These are phyloP conservation scores for Melanotaenia trifasciata DNA, from an alignment of 2,797 vertebrate genomes.

Conservation along the genomic window DNA sequence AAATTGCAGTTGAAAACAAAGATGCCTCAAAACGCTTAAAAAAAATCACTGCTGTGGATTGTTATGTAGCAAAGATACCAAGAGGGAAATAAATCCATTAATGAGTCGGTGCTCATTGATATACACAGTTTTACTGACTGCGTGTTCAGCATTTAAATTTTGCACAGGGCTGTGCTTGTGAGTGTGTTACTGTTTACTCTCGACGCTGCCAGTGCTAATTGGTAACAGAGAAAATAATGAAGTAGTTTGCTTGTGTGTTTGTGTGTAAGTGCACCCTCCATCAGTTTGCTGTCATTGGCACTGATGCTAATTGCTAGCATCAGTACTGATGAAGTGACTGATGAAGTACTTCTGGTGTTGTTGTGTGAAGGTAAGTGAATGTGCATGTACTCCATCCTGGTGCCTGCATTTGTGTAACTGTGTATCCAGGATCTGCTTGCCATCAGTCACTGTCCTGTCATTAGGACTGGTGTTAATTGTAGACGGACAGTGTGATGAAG, in stretches of 20 bases:
- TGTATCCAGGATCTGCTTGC: background rate
- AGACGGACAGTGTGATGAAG: slow-evolving; percentile 59
- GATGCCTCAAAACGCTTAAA: background rate
- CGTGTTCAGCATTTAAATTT: slow-evolving; percentile 15
- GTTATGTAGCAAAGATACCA: background rate
- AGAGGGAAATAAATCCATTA: slow-evolving; percentile 5
- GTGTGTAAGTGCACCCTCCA: slow-evolving; percentile 5
- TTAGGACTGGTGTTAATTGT: slow-evolving; percentile 63
- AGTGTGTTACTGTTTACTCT: slow-evolving; percentile 17
- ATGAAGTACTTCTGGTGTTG: slow-evolving; percentile 35
- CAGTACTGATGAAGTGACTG: slow-evolving; percentile 29
- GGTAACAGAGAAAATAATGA: slow-evolving; percentile 54
- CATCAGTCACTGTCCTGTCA: slow-evolving; percentile 65
- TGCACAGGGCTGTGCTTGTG: background rate
- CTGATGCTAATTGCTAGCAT: slow-evolving; percentile 51
- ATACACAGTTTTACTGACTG: background rate
- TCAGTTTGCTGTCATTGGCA: slow-evolving; percentile 59
- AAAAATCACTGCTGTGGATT: background rate
- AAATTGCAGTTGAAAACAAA: background rate
- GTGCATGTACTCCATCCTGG: background rate
- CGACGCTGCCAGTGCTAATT: slow-evolving; percentile 49
- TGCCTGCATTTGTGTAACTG: background rate
- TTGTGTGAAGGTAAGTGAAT: background rate
- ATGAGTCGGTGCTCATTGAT: slow-evolving; percentile 22
- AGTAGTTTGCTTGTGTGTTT: slow-evolving; percentile 20